These are phyloP conservation scores for Leptestheria dahalacensis DNA, from an alignment of 1,140 invertebrate genomes.

Conservation along the genomic window DNA sequence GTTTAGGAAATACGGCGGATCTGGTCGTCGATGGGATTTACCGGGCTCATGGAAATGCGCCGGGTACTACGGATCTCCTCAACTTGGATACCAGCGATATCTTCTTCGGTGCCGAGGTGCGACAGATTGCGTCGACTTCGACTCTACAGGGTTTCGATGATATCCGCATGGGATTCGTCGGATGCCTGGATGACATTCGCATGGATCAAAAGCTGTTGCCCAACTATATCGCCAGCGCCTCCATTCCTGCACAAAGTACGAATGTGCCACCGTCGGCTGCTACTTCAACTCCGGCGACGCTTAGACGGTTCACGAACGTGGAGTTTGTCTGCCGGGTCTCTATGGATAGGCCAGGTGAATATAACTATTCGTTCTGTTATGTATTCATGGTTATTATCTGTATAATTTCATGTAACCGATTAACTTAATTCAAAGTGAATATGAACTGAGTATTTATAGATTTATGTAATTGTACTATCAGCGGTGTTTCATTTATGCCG, in stretches of 20 bases:
- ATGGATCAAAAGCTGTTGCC: constrained; percentile 60
- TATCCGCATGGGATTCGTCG: constrained; percentile 35
- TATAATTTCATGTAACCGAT: too few species aligned
- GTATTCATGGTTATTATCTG: too few species aligned
- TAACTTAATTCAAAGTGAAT: not conserved
- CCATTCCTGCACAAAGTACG: constrained; percentile 32
- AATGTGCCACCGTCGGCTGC: constrained; percentile 4
- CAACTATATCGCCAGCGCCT: constrained; percentile 48
- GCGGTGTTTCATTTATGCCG: too few species aligned
- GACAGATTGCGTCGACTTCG: constrained; percentile 47
- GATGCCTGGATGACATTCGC: constrained; percentile 72
- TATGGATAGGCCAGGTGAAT: constrained; percentile 38
- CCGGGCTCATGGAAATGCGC: constrained; percentile 58
- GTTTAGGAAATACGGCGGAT: constrained; percentile 58
- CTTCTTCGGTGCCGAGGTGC: constrained; percentile 69
- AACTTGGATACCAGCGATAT: constrained; percentile 72
- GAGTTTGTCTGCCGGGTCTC: constrained; percentile 53
- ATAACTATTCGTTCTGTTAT: too few species aligned
- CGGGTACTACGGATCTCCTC: constrained; percentile 63
- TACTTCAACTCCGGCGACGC: constrained; percentile 16
- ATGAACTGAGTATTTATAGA: not conserved
- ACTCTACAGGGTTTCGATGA: constrained; percentile 41
- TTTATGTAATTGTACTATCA: not conserved
- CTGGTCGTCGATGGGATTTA: constrained; percentile 63
- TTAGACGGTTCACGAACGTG: constrained; percentile 56